These are phyloP conservation scores for Notarius lentiginosus DNA, from an alignment of 2,113 vertebrate genomes.

Conservation along the genomic window DNA sequence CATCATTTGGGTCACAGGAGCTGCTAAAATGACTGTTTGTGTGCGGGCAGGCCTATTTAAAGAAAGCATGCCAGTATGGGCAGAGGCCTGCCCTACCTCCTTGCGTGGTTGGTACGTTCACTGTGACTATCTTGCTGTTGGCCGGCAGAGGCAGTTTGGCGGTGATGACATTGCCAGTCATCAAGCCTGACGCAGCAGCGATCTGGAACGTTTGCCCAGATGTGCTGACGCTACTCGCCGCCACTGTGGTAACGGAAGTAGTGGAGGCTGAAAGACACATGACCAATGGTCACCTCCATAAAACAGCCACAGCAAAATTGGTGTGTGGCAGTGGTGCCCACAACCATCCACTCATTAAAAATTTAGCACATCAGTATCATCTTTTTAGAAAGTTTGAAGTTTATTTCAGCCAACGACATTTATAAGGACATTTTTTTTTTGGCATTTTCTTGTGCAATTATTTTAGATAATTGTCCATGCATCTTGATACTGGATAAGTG, in stretches of 20 bases:
- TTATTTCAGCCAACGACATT: background rate
- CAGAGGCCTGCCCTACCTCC: constrained; percentile 83
- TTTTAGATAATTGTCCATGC: background rate
- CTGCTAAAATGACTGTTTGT: constrained; percentile 11
- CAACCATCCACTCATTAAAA: constrained; percentile 59
- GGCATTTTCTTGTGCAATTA: too few species aligned
- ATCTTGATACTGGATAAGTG: constrained; percentile 46
- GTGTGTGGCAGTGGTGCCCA: constrained; percentile 80
- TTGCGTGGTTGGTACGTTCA: constrained; percentile 96
- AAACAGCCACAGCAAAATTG: constrained; percentile 59
- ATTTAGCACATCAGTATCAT: background rate
- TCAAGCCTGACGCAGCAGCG: constrained; percentile 86
- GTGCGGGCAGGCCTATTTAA: constrained; percentile 46
- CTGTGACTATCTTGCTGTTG: constrained; percentile 99
- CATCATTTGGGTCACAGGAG: background rate
- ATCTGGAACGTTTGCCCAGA: constrained; percentile 96
- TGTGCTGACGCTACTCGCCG: constrained; percentile 81
- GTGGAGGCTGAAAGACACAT: constrained; percentile 84
- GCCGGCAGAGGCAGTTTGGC: constrained; percentile 93
- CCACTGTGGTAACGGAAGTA: constrained; percentile 82
- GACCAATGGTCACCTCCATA: constrained; percentile 60
- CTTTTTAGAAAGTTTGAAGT: background rate
- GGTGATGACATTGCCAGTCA: constrained; percentile 94
- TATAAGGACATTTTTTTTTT: background rate
- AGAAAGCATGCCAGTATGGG: constrained; percentile 44